A percentile compares a stretch with the other conserved stretches of the same genome.
These are phyloP conservation scores for Cephus cinctus DNA, from an alignment of 1,140 invertebrate genomes.

Conservation along the genomic window DNA sequence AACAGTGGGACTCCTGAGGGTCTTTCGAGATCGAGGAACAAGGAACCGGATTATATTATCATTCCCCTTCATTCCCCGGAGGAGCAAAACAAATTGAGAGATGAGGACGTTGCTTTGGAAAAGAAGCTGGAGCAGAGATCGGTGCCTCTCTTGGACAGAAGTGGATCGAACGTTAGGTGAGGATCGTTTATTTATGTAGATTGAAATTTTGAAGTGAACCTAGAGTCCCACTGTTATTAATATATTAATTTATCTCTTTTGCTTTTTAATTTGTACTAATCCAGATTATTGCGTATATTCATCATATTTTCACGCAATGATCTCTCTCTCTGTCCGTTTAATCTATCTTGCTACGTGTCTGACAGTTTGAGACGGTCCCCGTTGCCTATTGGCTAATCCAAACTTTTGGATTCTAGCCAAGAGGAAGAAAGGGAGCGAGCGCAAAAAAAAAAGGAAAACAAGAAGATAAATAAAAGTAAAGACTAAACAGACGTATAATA, in stretches of 20 bases:
- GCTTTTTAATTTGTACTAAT: too few species aligned
- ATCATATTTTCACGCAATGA: background rate
- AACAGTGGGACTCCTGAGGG: too few species aligned
- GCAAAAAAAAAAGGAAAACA: too few species aligned
- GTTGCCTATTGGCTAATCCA: background rate
- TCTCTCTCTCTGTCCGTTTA: conserved; percentile 1
- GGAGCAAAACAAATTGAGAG: conserved; percentile 28
- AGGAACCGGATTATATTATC: conserved; percentile 52
- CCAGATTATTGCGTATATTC: too few species aligned
- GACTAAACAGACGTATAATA: too few species aligned
- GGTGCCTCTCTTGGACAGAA: conserved; percentile 26
- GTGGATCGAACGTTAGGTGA: conserved; percentile 43
- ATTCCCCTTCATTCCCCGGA: conserved; percentile 53
- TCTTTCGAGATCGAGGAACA: conserved; percentile 37
- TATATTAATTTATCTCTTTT: too few species aligned
- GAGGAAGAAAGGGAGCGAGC: too few species aligned
- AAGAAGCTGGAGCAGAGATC: conserved; percentile 10
- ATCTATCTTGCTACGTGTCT: conserved; percentile 8
- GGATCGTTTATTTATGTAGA: too few species aligned
- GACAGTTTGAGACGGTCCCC: conserved; percentile 1
- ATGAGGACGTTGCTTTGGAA: conserved; percentile 20
- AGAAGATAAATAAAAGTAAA: too few species aligned
- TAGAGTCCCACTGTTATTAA: too few species aligned
- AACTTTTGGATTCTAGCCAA: too few species aligned
- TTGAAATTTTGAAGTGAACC: too few species aligned